Evolutionary conservation across 1,140 invertebrate genomes (phyloP).

Genomic region (Drosophila obscura): DNA sequence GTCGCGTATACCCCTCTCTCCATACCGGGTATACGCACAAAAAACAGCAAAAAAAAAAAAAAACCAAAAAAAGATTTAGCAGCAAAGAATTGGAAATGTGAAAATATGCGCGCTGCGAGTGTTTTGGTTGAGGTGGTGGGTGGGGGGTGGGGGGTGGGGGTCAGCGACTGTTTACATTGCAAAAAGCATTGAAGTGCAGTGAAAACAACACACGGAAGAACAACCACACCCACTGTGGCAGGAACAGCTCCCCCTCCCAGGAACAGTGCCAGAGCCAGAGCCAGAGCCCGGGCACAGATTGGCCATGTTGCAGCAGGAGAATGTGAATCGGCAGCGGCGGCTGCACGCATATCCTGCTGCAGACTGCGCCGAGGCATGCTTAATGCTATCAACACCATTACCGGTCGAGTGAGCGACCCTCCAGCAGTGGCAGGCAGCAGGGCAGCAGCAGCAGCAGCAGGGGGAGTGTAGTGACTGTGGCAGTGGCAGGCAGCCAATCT

Average conservation of each 20-base stretch:
- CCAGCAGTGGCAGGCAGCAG: conserved; percentile 21
- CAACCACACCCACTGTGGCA: conserved; percentile 14
- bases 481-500: background rate
- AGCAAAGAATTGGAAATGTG: conserved; percentile 49
- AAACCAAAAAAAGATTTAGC: background rate
- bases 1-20: too few relatives aligned
- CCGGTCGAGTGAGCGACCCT: conserved; percentile 57
- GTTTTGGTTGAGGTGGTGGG: too few relatives aligned
- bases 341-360: conserved; percentile 61
- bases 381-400: conserved; percentile 79
- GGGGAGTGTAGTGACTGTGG: background rate
- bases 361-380: conserved; percentile 62
- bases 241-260: conserved; percentile 15
- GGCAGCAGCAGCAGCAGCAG: conserved; percentile 1
- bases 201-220: conserved; percentile 68
- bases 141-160: conserved; percentile 20
- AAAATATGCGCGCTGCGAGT: conserved; percentile 64
- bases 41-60: conserved; percentile 19
- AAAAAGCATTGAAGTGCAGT: conserved; percentile 80
- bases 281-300: conserved; percentile 49
- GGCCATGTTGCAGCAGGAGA: conserved; percentile 22
- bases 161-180: conserved; percentile 74
- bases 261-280: conserved; percentile 13
- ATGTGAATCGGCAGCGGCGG: conserved; percentile 11
- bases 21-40: conserved; percentile 7